These are phyloP conservation scores for Napeogenes inachia DNA, from an alignment of 2,888 invertebrate species.

Conservation along the genomic window DNA sequence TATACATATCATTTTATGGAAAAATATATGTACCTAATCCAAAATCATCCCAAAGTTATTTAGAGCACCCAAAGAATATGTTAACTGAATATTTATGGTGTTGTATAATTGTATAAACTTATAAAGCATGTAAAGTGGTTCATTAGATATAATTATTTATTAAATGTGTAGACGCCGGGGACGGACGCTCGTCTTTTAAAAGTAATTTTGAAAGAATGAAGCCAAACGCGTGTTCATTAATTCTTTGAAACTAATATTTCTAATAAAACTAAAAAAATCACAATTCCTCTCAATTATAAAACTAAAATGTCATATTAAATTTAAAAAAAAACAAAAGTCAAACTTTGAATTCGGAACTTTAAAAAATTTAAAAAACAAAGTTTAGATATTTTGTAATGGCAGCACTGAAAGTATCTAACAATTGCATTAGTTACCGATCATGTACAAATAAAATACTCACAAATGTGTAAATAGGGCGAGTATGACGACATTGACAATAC, in stretches of 20 bases:
- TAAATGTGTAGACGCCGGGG: constrained; percentile 54
- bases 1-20: constrained; percentile 1
- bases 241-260: constrained; percentile 12
- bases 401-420: constrained; percentile 23
- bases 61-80: constrained; percentile 72
- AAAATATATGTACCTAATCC: constrained; percentile 24
- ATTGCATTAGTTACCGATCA: constrained; percentile 46
- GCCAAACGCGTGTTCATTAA: constrained; percentile 44
- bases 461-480: constrained; percentile 66
- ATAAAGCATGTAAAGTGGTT: constrained; percentile 70
- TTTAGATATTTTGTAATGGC: constrained; percentile 65
- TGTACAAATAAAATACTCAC: constrained; percentile 52
- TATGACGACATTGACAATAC: constrained; percentile 69
- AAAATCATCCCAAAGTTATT: constrained; percentile 62
- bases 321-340: constrained; percentile 55
- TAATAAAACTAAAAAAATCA: constrained; percentile 10
- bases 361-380: constrained; percentile 51
- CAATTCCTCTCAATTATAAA: background rate
- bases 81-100: constrained; percentile 63
- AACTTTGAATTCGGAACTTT: constrained; percentile 57
- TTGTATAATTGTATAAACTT: constrained; percentile 76
- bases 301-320: background rate
- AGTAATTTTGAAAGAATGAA: constrained; percentile 67
- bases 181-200: constrained; percentile 69
- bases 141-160: constrained; percentile 71